phyloP scores from a whole-genome alignment of 2,797 vertebrate species.

The Psittacula derbiana region DNA sequence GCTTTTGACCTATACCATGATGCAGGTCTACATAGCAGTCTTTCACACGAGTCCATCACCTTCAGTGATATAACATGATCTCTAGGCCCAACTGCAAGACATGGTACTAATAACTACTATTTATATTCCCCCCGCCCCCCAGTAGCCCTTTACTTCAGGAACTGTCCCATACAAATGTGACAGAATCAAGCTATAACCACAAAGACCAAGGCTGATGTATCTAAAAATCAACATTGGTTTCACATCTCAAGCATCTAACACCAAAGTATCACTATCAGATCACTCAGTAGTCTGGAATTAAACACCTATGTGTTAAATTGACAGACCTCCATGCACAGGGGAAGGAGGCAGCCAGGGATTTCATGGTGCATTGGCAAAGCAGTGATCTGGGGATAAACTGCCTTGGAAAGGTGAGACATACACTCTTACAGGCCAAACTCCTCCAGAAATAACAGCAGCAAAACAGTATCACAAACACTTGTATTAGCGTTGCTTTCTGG shows the following conservation, averaged over 20 bases:
- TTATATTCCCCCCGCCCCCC: neutral
- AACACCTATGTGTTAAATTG: neutral
- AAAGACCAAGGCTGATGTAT: neutral
- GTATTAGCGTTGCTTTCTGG: neutral
- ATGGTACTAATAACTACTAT: neutral
- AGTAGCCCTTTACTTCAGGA: neutral
- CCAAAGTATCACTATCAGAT: neutral
- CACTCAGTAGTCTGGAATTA: neutral
- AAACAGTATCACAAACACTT: neutral
- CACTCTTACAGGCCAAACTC: neutral
- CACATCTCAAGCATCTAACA: neutral
- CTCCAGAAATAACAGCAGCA: neutral
- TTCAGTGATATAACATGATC: fast-evolving
- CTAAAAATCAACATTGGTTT: neutral
- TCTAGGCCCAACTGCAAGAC: neutral
- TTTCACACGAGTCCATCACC: neutral
- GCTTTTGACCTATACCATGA: fast-evolving
- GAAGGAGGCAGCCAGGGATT: neutral
- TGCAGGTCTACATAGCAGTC: fast-evolving
- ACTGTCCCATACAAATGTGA: fast-evolving
- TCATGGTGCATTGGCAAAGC: neutral
- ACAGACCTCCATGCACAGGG: neutral
- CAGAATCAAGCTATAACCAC: neutral
- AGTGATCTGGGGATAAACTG: neutral
- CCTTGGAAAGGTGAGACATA: neutral